A percentile compares a stretch with the other conserved stretches of the same genome.
These are phyloP conservation scores for Turnix velox DNA, from an alignment of 2,113 vertebrate genomes.

Conservation along the genomic window DNA sequence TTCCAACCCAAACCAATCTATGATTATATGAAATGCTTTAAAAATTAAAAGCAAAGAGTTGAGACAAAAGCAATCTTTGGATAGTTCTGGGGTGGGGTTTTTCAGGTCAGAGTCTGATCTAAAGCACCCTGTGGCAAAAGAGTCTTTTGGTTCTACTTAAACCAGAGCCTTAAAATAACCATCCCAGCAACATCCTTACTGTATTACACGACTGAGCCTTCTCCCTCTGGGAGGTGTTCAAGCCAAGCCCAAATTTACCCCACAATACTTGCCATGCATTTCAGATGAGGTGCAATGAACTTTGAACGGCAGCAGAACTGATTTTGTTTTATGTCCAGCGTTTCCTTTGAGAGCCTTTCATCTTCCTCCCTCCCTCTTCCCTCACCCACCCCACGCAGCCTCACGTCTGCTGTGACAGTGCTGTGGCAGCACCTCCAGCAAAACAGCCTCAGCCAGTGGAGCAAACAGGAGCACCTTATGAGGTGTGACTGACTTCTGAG, in stretches of 20 bases:
- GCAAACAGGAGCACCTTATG: conserved; percentile 22
- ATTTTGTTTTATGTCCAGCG: not conserved
- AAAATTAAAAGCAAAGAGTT: not conserved
- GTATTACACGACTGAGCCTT: not conserved
- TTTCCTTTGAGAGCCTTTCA: not conserved
- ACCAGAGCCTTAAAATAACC: not conserved
- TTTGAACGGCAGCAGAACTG: not conserved
- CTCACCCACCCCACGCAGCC: not conserved
- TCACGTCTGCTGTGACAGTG: not conserved
- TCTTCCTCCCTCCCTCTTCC: not conserved
- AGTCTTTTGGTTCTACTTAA: not conserved
- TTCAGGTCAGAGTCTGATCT: not conserved
- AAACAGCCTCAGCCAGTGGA: conserved; percentile 2
- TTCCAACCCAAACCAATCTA: no score
- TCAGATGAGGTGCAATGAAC: not conserved
- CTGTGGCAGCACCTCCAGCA: not conserved
- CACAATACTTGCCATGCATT: conserved; percentile 31
- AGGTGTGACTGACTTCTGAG: conserved; percentile 20
- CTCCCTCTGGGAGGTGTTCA: not conserved
- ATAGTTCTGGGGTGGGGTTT: not conserved
- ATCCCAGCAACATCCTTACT: not conserved
- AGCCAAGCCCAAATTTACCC: conserved; percentile 15
- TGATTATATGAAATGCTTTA: no score
- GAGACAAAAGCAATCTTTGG: not conserved
- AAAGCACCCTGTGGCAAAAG: not conserved